Evolutionary conservation across 92 coral and sea anemone species (phyloP).

Genomic region (Epizoanthus ramosus): DNA sequence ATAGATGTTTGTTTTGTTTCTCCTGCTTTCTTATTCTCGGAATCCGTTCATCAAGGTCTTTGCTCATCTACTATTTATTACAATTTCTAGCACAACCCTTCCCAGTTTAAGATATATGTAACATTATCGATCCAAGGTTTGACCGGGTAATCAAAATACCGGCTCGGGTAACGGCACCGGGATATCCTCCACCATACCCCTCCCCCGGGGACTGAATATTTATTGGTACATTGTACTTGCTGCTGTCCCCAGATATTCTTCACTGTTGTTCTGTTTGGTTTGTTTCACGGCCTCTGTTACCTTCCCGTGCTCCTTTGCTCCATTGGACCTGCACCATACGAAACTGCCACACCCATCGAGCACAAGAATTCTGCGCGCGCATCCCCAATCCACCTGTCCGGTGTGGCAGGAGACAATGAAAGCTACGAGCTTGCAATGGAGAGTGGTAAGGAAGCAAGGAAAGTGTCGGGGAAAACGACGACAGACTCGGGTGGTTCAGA

Average conservation of each 20-base stretch:
- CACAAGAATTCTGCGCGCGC: not conserved
- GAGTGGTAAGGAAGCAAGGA: slow-evolving; percentile 8
- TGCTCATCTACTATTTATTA: no score
- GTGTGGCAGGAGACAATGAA: slow-evolving; percentile 51
- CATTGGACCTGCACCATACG: slow-evolving; percentile 91
- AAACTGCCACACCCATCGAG: slow-evolving; percentile 59
- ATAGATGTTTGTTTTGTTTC: no score
- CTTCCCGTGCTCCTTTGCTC: slow-evolving; percentile 87
- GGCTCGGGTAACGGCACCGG: no score
- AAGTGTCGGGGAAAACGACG: not conserved
- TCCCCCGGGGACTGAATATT: no score
- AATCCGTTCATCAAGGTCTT: no score
- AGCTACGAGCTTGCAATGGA: slow-evolving; percentile 60
- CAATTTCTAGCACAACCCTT: no score
- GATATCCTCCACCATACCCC: no score
- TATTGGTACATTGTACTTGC: no score
- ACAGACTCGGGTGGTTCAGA: not conserved
- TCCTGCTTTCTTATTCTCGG: no score
- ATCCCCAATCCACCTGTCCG: slow-evolving; percentile 64
- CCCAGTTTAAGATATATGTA: no score
- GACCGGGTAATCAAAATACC: no score
- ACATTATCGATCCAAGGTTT: no score
- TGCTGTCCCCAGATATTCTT: slow-evolving; percentile 69
- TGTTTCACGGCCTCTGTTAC: slow-evolving; percentile 88
- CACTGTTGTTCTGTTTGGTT: slow-evolving; percentile 88